Percentiles rank a stretch among this genome's conserved stretches.
Conservation (phyloP, 2,797 vertebrate genomes). For the Acanthis flammea region DNA sequence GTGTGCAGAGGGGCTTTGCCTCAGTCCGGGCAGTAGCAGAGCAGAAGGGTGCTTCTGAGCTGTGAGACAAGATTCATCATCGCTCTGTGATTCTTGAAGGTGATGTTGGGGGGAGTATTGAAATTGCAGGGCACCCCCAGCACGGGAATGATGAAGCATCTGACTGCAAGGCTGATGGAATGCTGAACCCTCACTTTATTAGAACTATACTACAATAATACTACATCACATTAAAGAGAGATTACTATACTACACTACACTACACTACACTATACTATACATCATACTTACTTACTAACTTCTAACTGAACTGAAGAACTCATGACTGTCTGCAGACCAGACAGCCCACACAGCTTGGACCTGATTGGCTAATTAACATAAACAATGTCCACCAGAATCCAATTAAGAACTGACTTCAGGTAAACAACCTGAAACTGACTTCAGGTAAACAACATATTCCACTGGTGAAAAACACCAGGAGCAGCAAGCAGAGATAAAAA, state of each 20-base stretch:
- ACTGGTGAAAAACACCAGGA: background rate
- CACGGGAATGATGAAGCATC: background rate
- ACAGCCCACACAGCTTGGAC: background rate
- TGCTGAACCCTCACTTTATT: background rate
- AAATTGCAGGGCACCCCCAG: background rate
- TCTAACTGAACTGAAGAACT: background rate
- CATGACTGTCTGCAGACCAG: background rate
- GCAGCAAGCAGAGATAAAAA: background rate
- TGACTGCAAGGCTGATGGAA: background rate
- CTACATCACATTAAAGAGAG: background rate
- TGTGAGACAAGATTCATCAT: background rate
- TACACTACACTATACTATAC: too few relatives aligned
- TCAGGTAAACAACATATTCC: background rate
- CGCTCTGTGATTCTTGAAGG: background rate
- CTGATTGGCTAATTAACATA: background rate
- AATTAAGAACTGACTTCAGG: background rate
- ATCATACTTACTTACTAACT: background rate
- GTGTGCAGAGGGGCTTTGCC: background rate
- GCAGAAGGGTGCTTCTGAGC: background rate
- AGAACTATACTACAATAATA: background rate
- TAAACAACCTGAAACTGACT: background rate
- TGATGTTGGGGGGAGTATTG: background rate
- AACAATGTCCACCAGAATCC: background rate
- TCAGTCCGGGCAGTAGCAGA: background rate
- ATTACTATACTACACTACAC: too few relatives aligned